A percentile compares a stretch with the other conserved stretches of the same genome.
These are phyloP conservation scores for Augochlora pura DNA, from an alignment of 1,140 invertebrate species.

Conservation along the genomic window DNA sequence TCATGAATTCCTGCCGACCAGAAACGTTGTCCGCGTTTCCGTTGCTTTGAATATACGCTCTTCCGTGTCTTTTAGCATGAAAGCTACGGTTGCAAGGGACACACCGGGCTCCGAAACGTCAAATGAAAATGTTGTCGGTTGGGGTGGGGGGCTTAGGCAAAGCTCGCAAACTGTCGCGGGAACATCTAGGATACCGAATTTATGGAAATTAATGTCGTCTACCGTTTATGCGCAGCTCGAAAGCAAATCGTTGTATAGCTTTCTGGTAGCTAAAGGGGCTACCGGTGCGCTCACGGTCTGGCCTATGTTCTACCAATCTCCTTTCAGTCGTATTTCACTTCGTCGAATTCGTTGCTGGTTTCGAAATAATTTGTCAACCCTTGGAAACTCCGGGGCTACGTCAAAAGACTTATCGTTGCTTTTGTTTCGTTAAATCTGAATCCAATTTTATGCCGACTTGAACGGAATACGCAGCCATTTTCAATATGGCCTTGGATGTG, in stretches of 20 bases:
- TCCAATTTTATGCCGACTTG: too few relatives aligned
- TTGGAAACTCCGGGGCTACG: too few relatives aligned
- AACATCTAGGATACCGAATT: background rate
- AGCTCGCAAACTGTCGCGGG: background rate
- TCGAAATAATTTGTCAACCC: too few relatives aligned
- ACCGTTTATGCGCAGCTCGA: background rate
- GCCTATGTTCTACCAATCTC: too few relatives aligned
- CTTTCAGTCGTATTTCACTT: too few relatives aligned
- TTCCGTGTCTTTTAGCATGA: constrained; percentile 15
- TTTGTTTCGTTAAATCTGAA: too few relatives aligned
- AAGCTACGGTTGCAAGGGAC: background rate
- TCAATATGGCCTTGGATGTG: too few relatives aligned
- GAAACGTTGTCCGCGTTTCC: background rate
- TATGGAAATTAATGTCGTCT: background rate
- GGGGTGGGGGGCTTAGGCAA: background rate
- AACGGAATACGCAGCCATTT: too few relatives aligned
- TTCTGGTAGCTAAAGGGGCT: too few relatives aligned
- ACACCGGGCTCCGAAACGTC: background rate
- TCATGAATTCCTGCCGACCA: constrained; percentile 35
- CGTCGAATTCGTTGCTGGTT: too few relatives aligned
- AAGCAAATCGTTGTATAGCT: background rate
- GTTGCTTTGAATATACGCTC: constrained; percentile 13
- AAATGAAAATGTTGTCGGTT: constrained; percentile 7
- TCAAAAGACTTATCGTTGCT: too few relatives aligned
- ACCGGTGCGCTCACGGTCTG: too few relatives aligned